Evolutionary conservation across 2,797 vertebrate species (phyloP).

Genomic region (Steatocranus sp.): DNA sequence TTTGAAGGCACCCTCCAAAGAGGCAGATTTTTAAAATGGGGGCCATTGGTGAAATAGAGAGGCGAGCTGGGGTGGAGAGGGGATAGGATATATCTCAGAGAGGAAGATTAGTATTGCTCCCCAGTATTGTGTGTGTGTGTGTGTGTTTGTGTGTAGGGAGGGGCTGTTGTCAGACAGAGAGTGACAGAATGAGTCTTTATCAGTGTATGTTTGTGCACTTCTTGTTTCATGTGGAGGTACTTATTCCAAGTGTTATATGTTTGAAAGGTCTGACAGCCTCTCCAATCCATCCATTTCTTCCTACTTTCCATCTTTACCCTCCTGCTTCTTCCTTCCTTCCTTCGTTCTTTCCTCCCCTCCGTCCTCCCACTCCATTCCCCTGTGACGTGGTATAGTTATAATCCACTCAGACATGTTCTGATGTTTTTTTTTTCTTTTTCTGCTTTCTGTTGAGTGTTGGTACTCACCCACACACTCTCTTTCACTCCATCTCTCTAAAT

Average conservation of each 20-base stretch:
- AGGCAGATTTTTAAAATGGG: constrained; percentile 54
- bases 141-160: background rate
- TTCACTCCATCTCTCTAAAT: constrained; percentile 27
- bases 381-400: constrained; percentile 46
- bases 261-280: constrained; percentile 28
- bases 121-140: background rate
- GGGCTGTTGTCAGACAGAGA: constrained; percentile 1
- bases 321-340: background rate
- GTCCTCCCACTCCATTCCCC: constrained; percentile 4
- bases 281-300: background rate
- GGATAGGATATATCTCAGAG: constrained; percentile 21
- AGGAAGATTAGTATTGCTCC: constrained; percentile 45
- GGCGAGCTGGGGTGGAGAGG: background rate
- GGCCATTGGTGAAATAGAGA: constrained; percentile 29
- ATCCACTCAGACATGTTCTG: constrained; percentile 61
- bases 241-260: constrained; percentile 31
- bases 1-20: constrained; percentile 55
- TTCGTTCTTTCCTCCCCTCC: background rate
- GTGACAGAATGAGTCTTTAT: constrained; percentile 3
- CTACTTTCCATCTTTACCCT: background rate
- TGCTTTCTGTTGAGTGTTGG: constrained; percentile 36
- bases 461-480: constrained; percentile 44
- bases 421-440: constrained; percentile 17
- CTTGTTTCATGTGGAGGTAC: constrained; percentile 30
- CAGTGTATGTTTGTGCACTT: constrained; percentile 7